Conservation (phyloP, 2,888 invertebrate genomes). For the Drosophila borealis region DNA sequence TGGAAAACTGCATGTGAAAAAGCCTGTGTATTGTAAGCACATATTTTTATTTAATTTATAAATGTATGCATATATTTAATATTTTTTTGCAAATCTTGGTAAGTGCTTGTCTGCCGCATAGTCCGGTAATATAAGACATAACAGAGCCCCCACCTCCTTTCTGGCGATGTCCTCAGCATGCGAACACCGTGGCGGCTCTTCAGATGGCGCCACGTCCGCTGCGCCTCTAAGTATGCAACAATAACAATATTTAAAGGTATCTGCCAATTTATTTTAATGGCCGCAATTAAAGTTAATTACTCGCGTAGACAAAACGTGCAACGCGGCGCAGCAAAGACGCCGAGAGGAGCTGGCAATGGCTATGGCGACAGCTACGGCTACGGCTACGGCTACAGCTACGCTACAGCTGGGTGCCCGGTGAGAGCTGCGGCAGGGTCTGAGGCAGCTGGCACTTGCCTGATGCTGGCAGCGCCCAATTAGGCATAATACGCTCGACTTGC, state of each 20-base stretch:
- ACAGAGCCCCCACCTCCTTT: slow-evolving; percentile 9
- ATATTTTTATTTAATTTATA: slow-evolving; percentile 9
- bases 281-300: slow-evolving; percentile 84
- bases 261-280: slow-evolving; percentile 84
- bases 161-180: slow-evolving; percentile 3
- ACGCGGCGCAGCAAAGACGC: slow-evolving; percentile 46
- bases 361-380: slow-evolving; percentile 33
- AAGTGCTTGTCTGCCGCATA: slow-evolving; percentile 16
- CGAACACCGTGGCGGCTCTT: slow-evolving; percentile 11
- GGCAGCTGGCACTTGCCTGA: slow-evolving; percentile 22
- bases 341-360: slow-evolving; percentile 29
- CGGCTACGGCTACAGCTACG: slow-evolving; percentile 35
- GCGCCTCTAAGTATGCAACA: slow-evolving; percentile 75
- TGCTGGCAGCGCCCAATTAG: slow-evolving; percentile 77
- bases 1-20: slow-evolving; percentile 4
- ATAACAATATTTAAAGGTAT: slow-evolving; percentile 84
- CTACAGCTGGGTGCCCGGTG: slow-evolving; percentile 29
- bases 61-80: neutral
- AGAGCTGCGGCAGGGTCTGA: slow-evolving; percentile 16
- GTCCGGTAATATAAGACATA: slow-evolving; percentile 28
- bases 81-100: slow-evolving; percentile 11
- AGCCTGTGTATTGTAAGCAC: slow-evolving; percentile 5
- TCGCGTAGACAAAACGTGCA: slow-evolving; percentile 83
- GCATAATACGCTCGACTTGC: slow-evolving; percentile 79
- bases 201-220: slow-evolving; percentile 41